phyloP scores from a whole-genome alignment of 2,888 invertebrate species.

The Chalcis sispes region DNA sequence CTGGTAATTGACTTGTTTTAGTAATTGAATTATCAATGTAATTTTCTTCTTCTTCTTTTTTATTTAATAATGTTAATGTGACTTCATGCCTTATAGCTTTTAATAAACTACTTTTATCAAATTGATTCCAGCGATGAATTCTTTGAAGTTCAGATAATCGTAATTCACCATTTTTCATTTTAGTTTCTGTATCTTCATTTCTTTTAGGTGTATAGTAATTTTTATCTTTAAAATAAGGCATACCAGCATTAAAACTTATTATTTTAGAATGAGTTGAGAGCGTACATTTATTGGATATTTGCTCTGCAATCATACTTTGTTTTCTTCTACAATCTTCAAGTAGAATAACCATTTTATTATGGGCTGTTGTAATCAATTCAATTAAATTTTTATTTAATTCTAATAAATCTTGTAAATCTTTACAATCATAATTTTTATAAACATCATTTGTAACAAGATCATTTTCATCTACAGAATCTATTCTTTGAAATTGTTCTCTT shows the following conservation, averaged over 20 bases:
- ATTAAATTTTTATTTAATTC: conserved; percentile 75
- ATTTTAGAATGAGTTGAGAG: conserved; percentile 35
- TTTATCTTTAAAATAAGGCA: conserved; percentile 84
- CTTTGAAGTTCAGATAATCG: conserved; percentile 66
- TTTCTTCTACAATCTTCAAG: conserved; percentile 74
- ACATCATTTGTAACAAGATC: conserved; percentile 12
- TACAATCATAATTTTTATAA: conserved; percentile 38
- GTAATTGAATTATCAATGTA: conserved; percentile 41
- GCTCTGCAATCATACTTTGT: conserved; percentile 58
- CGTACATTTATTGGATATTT: conserved; percentile 52
- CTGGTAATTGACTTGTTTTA: conserved; percentile 59
- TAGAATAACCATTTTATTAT: conserved; percentile 69
- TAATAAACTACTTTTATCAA: conserved; percentile 79
- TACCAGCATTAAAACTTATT: conserved; percentile 73
- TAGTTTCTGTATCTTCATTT: conserved; percentile 80
- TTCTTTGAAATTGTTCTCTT: not conserved
- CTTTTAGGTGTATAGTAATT: conserved; percentile 78
- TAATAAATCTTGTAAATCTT: conserved; percentile 62
- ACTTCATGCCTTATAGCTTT: conserved; percentile 76
- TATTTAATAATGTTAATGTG: conserved; percentile 49
- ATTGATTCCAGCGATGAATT: conserved; percentile 76
- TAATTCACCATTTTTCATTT: conserved; percentile 69
- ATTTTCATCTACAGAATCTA: conserved; percentile 12
- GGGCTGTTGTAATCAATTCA: conserved; percentile 72
- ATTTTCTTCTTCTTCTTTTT: conserved; percentile 39